phyloP scores from a whole-genome alignment of 2,797 vertebrate genomes.

The Botia almorhae region DNA sequence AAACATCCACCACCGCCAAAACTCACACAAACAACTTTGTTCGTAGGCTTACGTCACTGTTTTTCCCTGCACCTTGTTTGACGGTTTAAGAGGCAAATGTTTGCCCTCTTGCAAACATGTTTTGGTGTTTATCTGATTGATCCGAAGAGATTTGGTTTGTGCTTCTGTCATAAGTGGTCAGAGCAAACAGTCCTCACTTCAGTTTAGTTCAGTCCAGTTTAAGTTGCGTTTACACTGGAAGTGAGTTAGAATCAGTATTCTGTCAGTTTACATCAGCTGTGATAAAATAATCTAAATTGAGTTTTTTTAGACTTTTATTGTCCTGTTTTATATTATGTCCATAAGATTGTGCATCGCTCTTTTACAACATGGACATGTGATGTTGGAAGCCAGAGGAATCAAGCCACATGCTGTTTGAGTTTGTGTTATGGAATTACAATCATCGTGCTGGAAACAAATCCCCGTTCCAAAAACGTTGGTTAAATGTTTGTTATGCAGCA shows the following conservation, averaged over 20 bases:
- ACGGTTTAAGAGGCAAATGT: neutral
- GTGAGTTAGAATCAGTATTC: neutral
- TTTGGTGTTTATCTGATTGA: neutral
- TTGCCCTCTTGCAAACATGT: slow-evolving; percentile 10
- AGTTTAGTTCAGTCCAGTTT: slow-evolving; percentile 2
- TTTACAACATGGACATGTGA: neutral
- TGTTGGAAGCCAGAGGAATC: neutral
- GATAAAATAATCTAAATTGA: neutral
- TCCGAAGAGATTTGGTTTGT: neutral
- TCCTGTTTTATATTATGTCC: neutral
- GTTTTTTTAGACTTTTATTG: slow-evolving; percentile 3
- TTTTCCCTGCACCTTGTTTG: neutral
- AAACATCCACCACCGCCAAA: slow-evolving; percentile 7
- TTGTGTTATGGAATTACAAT: neutral
- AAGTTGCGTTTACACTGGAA: slow-evolving; percentile 1
- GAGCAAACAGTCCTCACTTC: neutral
- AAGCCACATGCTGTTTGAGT: neutral
- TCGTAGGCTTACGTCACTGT: neutral
- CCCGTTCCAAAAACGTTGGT: neutral
- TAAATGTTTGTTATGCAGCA: slow-evolving; percentile 26
- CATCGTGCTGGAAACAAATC: neutral
- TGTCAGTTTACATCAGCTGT: neutral
- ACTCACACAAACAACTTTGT: slow-evolving; percentile 6
- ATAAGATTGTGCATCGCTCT: neutral
- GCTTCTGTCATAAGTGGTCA: neutral